A percentile compares a stretch with the other conserved stretches of the same genome.
Conservation (phyloP, 2,888 invertebrate genomes). For the Eupithecia centaureata region DNA sequence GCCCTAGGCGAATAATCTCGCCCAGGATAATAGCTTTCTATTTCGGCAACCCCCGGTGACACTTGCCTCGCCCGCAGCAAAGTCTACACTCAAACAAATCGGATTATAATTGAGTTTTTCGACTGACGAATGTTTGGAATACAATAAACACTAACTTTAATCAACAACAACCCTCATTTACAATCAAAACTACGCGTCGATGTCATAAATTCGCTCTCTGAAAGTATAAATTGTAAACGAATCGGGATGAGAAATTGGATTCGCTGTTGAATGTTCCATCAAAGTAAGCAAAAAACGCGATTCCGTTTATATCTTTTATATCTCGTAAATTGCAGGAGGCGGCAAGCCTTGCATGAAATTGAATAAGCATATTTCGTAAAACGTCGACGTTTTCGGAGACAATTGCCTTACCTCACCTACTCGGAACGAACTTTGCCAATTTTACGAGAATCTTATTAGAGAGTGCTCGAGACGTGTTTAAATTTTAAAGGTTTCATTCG, state of each 20-base stretch:
- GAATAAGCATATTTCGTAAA: slow-evolving; percentile 85
- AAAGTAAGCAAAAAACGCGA: slow-evolving; percentile 84
- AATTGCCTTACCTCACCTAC: slow-evolving; percentile 85
- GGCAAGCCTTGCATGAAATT: slow-evolving; percentile 85
- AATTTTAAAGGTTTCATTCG: slow-evolving; percentile 56
- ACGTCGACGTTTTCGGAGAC: slow-evolving; percentile 83
- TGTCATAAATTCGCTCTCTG: slow-evolving; percentile 63
- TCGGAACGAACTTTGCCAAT: slow-evolving; percentile 83
- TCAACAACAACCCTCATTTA: slow-evolving; percentile 25
- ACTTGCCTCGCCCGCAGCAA: slow-evolving; percentile 75
- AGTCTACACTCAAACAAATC: slow-evolving; percentile 79
- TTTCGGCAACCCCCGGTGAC: slow-evolving; percentile 83
- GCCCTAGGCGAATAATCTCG: slow-evolving; percentile 85
- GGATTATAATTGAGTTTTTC: slow-evolving; percentile 80
- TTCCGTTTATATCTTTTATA: slow-evolving; percentile 85
- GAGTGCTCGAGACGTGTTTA: slow-evolving; percentile 67
- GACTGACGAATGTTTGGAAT: slow-evolving; percentile 64
- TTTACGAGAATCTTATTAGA: slow-evolving; percentile 81
- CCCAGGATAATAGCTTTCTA: slow-evolving; percentile 85
- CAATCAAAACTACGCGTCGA: slow-evolving; percentile 41
- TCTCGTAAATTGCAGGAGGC: slow-evolving; percentile 85
- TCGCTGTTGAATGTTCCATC: slow-evolving; percentile 82
- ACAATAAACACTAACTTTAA: slow-evolving; percentile 45
- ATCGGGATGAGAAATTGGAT: slow-evolving; percentile 79
- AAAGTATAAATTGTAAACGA: slow-evolving; percentile 75